These are phyloP conservation scores for Clepsis dumicolana DNA, from an alignment of 2,888 invertebrate species.

Conservation along the genomic window DNA sequence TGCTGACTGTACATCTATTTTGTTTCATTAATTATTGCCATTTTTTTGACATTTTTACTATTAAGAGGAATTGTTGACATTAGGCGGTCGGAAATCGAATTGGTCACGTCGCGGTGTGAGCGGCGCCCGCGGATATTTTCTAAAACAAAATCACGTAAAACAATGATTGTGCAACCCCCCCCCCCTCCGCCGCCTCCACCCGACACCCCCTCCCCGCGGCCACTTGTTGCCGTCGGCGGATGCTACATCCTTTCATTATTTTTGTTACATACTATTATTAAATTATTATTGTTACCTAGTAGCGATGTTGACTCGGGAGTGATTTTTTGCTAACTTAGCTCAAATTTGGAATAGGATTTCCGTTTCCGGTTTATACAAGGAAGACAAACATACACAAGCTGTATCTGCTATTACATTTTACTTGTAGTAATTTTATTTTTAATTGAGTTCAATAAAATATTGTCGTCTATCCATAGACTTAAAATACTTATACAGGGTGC, in stretches of 20 bases:
- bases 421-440: no score
- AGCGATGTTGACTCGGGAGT: background rate
- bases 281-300: no score
- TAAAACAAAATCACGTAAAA: background rate
- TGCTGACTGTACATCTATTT: no score
- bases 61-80: no score
- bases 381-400: background rate
- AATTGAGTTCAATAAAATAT: no score
- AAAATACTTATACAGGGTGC: no score
- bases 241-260: constrained; percentile 15
- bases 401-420: background rate
- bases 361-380: background rate
- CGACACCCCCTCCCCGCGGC: background rate
- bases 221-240: constrained; percentile 8
- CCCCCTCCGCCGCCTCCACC: background rate
- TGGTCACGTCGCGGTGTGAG: constrained; percentile 3
- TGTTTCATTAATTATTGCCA: no score
- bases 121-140: background rate
- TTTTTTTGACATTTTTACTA: no score
- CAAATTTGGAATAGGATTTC: background rate
- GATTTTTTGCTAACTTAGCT: constrained; percentile 7
- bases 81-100: no score
- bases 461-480: no score
- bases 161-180: constrained; percentile 14
- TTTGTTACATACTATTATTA: background rate